Base-by-base conservation (phyloP, 2,888 invertebrate genomes). In the Netelia fuscicornis region DNA sequence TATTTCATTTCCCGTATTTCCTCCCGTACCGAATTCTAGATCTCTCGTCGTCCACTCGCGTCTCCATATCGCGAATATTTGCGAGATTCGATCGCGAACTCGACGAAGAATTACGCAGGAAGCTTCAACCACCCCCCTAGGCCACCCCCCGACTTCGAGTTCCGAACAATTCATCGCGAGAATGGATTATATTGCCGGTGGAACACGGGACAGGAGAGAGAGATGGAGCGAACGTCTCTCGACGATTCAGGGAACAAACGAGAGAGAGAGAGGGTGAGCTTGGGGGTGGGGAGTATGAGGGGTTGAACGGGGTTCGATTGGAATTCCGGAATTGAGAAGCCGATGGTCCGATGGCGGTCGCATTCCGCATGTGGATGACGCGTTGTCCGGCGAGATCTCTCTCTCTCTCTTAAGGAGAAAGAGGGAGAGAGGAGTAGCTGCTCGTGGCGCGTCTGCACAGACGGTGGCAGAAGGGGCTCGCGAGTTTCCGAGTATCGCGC, bases 241-340 rank as follows among this genome's bases (percentile, higher is more conserved):
- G 54, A 9, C 64, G 71, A 56, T 65, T 75, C 75, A 37, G 52
- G 17, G 48, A 52, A 48, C 48, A 68, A 56, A 77, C 17, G 23
- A 60, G 56, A 67, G 65, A 65, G 71, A 77, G 79, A 62, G 76
- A 67, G 77, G 20, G 20, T 20, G 20, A 20, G 20, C 20, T 20
- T 20, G 20, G 20, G 20, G 20, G 20, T 20, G 20, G 20, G 20
- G 20, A 20, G 20, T 78, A 74, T 72, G 72, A 68, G 48, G 60
- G 75, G 48, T 77, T 44, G 56, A 20, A 56, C 37, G 58, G 78
- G 83, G 68, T 83, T 86, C 83, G 85, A 86, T 85, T 56, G 86
- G 86, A 87, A 88, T 88, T 85, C 86, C 64, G 86, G 84, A 85
- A 86, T 86, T 87, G 86, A 87, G 88, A 86, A 87, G 83, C 88